phyloP scores from a whole-genome alignment of 2,113 vertebrate species.

The Macaca nemestrina region DNA sequence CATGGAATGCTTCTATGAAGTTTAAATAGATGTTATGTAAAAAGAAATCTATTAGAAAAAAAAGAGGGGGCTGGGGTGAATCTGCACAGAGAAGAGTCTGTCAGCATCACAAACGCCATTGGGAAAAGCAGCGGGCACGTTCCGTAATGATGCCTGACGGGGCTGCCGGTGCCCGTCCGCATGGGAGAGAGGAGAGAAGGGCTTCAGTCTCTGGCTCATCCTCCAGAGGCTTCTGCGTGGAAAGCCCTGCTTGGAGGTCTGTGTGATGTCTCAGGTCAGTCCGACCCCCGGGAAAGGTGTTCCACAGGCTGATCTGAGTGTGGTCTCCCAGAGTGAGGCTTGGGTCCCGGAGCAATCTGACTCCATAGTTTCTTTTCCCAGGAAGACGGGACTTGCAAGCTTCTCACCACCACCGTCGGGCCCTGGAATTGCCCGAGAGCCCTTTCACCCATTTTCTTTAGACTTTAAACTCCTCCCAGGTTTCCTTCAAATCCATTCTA shows the following conservation, averaged over 20 bases:
- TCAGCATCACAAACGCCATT: background rate
- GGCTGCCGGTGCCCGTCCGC: background rate
- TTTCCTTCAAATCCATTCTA: background rate
- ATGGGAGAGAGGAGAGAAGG: background rate
- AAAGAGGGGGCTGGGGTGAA: fast-evolving
- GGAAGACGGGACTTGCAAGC: background rate
- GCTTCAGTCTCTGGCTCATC: background rate
- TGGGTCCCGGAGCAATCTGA: background rate
- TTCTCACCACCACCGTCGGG: background rate
- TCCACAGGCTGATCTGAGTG: background rate
- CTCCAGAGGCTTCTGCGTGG: background rate
- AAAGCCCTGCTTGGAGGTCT: background rate
- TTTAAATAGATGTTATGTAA: background rate
- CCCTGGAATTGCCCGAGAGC: background rate
- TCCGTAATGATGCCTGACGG: fast-evolving
- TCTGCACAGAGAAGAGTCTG: background rate
- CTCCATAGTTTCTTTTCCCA: background rate
- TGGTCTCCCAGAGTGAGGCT: background rate
- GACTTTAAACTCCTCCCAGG: background rate
- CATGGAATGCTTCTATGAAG: background rate
- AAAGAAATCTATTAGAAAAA: background rate
- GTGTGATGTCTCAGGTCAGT: background rate
- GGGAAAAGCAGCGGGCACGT: background rate
- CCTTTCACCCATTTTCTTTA: background rate
- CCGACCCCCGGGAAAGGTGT: background rate